Base-by-base conservation (phyloP, 2,797 vertebrate genomes). In the Neosilurus hyrtlii region DNA sequence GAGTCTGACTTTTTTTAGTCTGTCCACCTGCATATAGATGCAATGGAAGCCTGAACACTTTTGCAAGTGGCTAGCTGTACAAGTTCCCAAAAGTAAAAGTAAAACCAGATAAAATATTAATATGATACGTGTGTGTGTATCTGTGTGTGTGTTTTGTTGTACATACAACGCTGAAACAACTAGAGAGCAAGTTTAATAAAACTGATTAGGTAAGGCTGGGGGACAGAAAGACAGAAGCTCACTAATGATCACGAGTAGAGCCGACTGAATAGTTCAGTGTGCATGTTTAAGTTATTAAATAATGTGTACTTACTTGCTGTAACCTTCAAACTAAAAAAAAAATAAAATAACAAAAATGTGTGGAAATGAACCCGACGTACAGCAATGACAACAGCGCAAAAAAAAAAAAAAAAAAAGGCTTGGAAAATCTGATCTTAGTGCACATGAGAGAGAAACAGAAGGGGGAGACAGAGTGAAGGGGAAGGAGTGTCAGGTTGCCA, bases 251-350 rank as follows among this genome's bases (percentile, higher is more conserved):
- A 75, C 93, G 93, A 67, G 73, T 93, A 94, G 93, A 93, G 93
- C 94, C 92, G 91, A 90, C 92, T 93, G 91, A 89, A 35, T 82
- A 73, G 57, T 70, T 70, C 79, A 76, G 68, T 81, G 80, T 91
- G 93, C 93, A 95, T 86, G 92, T 92, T 93, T 95, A 96, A 97
- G 92, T 96, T 96, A 96, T 96, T 96, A 96, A 96, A 97, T 96
- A 96, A 96, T 93, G 88, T 82, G 87, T 92, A 93, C 93, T 85
- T 92, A 43, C 90, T 92, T 93, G 70, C 82, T 89, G 86, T 82
- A 72, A 81, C 84, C 83, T 85, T 86, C 82, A 79, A 93, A 96
- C 93, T 94, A 86, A 91, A 91, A 96, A 59, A 95, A 95, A 59
- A 12, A 57, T 14, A 57, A 57, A 57, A 30, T 30, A 30, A 30